Conservation (phyloP, 2,888 invertebrate genomes). For the Dolichopus griseipennis region DNA sequence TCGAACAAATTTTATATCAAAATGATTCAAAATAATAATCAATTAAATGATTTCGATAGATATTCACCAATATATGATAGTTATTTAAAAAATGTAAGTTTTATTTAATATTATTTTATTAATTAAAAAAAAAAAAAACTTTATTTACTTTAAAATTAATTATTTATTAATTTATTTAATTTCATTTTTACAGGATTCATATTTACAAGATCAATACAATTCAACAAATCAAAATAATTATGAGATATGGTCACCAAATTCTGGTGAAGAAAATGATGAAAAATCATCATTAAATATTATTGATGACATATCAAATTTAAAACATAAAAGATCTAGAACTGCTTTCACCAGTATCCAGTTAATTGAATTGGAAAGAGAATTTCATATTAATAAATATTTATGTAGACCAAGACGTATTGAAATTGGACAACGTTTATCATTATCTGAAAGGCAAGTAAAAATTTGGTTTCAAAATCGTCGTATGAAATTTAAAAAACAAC, state of each 20-base stretch:
- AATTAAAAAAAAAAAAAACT: neutral
- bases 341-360: constrained; percentile 95
- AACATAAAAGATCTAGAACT: constrained; percentile 74
- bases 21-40: neutral
- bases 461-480: constrained; percentile 79
- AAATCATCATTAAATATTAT: neutral
- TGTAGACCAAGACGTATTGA: constrained; percentile 87
- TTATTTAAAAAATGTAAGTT: constrained; percentile 5
- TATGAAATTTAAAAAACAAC: constrained; percentile 23
- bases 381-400: constrained; percentile 90
- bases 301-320: constrained; percentile 17
- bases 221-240: neutral
- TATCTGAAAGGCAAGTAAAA: constrained; percentile 80
- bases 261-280: neutral
- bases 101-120: too few relatives aligned
- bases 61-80: neutral
- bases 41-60: neutral
- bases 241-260: neutral
- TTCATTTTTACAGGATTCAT: neutral
- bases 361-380: constrained; percentile 89
- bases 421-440: constrained; percentile 83
- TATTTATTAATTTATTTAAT: neutral
- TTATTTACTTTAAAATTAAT: neutral
- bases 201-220: neutral
- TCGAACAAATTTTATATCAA: neutral